Conservation (phyloP, 2,797 vertebrate genomes). For the Sebastes itinus region DNA sequence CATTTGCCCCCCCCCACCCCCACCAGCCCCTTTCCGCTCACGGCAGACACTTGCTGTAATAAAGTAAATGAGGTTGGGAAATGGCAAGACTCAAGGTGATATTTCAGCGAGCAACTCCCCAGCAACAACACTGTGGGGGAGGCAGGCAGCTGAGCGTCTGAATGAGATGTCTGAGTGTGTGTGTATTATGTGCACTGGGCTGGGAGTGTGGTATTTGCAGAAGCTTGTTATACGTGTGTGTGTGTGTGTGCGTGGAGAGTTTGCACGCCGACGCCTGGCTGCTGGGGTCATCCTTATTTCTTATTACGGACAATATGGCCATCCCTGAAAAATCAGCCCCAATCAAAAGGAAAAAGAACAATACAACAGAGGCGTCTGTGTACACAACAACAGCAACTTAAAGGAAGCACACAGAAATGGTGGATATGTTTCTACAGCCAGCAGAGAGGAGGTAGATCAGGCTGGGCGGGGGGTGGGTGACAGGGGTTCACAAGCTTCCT, state of each 20-base stretch:
- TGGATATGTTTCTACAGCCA: neutral
- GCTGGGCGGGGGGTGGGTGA: neutral
- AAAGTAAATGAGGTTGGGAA: conserved; percentile 79
- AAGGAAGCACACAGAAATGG: neutral
- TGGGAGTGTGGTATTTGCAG: conserved; percentile 10
- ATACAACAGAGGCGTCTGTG: neutral
- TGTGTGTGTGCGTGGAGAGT: neutral
- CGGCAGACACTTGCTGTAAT: conserved; percentile 72
- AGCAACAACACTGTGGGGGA: conserved; percentile 56
- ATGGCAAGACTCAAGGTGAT: conserved; percentile 75
- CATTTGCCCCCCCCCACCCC: neutral
- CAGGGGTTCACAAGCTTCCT: conserved; percentile 16
- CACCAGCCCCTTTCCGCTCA: neutral
- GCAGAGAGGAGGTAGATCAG: conserved; percentile 1
- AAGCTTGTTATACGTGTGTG: neutral
- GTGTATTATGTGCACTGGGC: neutral
- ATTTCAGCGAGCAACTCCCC: conserved; percentile 73
- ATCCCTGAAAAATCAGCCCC: neutral
- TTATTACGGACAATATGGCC: neutral
- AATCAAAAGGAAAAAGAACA: neutral
- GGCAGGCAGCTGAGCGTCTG: conserved; percentile 44
- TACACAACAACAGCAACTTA: conserved; percentile 2
- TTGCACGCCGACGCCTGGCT: neutral
- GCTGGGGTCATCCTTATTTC: neutral
- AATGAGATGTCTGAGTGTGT: conserved; percentile 30